Evolutionary conservation across 1,140 invertebrate species (phyloP), one percentile per base, ranked within the genome.

Genomic region (Ephestia elutella): DNA sequence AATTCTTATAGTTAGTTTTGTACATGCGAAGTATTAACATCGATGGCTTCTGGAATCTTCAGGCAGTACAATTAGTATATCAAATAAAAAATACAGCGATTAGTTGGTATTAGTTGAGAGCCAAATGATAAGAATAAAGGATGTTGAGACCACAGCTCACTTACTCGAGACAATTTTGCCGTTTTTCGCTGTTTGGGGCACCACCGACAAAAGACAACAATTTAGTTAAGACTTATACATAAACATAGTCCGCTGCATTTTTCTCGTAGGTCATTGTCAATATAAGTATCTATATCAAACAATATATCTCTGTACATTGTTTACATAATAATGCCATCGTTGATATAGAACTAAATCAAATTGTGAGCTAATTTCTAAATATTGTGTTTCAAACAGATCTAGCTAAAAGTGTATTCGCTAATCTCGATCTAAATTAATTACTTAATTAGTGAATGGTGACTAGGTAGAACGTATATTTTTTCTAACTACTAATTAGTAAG

Each of bases 141-240:
- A 70, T 81, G 78, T 76, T 86, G 87, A 90, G 90, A 90, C 89
- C 90, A 91, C 90, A 90, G 89, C 90, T 91, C 89, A 91, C 90
- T 89, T 88, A 88, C 86, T 86, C 72, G 74, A 79, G 62, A 87
- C 81, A 82, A 90, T 86, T 85, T 86, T 86, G 87, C 86, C 87
- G 89, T 84, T 86, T 82, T 86, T 81, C 85, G 82, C 89, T 90
- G 89, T 89, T 85, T 89, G 81, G 75, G 79, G 82, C 85, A 88
- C 81, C 86, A 88, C 89, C 87, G 89, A 89, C 87, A 90, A 90
- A 90, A 90, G 83, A 90, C 79, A 90, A 90, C 65, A 84, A 62
- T 86, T 83, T 78, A 75, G 66, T 86, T 86, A 85, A 78, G 78
- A 82, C 65, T 72, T 78, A 76, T 72, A 68, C 15, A 15, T 44